Conservation (phyloP, 2,888 invertebrate species). For the Morpho deidamia region DNA sequence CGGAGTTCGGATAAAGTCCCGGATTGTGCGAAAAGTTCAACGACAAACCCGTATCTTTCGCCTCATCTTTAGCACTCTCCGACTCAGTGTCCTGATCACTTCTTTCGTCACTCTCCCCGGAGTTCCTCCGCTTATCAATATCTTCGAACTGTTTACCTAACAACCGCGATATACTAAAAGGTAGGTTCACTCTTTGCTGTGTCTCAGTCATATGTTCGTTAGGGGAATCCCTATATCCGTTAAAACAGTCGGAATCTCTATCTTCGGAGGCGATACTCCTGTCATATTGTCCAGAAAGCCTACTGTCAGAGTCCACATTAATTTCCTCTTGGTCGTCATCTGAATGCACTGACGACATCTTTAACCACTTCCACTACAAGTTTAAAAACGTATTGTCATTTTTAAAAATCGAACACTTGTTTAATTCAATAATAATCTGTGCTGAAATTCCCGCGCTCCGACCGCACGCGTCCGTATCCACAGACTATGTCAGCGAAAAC, state of each 20-base stretch:
- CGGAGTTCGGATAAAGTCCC: conserved; percentile 60
- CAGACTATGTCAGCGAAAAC: conserved; percentile 60
- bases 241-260: conserved; percentile 74
- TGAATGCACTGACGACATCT: conserved; percentile 74
- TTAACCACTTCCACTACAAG: conserved; percentile 50
- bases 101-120: conserved; percentile 70
- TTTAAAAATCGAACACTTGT: conserved; percentile 31
- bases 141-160: conserved; percentile 87
- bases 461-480: conserved; percentile 62
- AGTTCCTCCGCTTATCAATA: conserved; percentile 72
- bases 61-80: conserved; percentile 68
- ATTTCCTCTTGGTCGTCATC: conserved; percentile 83
- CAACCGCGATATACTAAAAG: conserved; percentile 90
- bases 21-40: conserved; percentile 65
- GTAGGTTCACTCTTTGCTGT: conserved; percentile 78
- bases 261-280: conserved; percentile 77
- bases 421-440: conserved; percentile 15
- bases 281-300: conserved; percentile 74
- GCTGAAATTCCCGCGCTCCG: conserved; percentile 48
- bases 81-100: conserved; percentile 74
- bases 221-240: conserved; percentile 68
- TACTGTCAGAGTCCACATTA: conserved; percentile 82
- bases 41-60: conserved; percentile 56
- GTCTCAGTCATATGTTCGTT: conserved; percentile 72
- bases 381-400: conserved; percentile 31